Percentiles rank a stretch among this genome's conserved stretches.
Conservation (phyloP, 1,140 invertebrate genomes). For the Aporrectodea caliginosa region DNA sequence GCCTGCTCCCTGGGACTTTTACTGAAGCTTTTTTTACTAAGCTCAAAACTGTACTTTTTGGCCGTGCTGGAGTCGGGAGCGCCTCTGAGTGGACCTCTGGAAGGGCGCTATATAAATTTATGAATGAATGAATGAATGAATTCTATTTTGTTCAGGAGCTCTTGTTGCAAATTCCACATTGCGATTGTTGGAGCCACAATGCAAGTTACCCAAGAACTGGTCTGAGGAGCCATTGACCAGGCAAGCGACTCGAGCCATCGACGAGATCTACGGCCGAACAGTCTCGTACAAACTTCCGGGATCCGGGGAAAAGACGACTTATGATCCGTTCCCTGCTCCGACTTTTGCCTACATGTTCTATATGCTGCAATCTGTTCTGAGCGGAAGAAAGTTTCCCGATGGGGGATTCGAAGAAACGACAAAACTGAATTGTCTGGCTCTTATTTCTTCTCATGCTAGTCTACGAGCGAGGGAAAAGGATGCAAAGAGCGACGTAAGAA, state of each 20-base stretch:
- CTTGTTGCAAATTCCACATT: constrained; percentile 68
- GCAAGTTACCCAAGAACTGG: constrained; percentile 74
- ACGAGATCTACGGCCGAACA: constrained; percentile 60
- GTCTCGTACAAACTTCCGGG: constrained; percentile 33
- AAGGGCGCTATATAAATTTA: too few relatives aligned
- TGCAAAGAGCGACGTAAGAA: constrained; percentile 40
- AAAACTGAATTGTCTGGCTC: constrained; percentile 64
- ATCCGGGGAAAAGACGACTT: not conserved
- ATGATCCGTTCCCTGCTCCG: constrained; percentile 62
- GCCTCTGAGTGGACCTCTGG: too few relatives aligned
- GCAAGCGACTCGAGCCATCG: constrained; percentile 63
- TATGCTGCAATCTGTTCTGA: constrained; percentile 67
- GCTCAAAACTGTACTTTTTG: too few relatives aligned
- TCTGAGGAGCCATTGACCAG: constrained; percentile 65
- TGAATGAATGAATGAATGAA: too few relatives aligned
- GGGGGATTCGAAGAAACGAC: constrained; percentile 46
- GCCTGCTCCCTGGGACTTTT: too few relatives aligned
- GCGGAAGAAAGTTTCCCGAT: constrained; percentile 43
- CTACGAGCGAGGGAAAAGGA: constrained; percentile 56
- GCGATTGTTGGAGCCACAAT: constrained; percentile 70
- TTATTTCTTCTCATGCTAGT: constrained; percentile 70
- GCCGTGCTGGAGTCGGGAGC: too few relatives aligned
- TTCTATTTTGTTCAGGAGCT: too few relatives aligned
- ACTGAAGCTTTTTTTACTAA: too few relatives aligned
- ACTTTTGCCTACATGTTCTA: constrained; percentile 80